Evolutionary conservation across 2,888 invertebrate species (phyloP).

Genomic region (Lasioglossum oenotherae): DNA sequence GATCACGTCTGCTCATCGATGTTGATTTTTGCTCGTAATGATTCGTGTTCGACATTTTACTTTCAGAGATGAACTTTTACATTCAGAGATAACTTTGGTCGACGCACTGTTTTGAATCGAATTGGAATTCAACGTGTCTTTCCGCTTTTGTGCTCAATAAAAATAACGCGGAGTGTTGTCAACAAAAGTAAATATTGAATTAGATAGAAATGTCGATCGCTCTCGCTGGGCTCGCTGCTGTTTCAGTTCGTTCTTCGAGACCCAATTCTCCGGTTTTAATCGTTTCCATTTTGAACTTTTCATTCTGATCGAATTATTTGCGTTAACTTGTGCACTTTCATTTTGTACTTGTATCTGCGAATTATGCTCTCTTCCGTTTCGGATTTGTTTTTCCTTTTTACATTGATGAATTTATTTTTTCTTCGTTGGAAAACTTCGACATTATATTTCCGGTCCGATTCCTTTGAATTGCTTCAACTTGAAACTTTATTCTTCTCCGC

Average conservation of each 20-base stretch:
- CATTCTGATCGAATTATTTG: not conserved
- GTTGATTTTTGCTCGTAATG: not conserved
- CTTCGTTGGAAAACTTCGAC: not conserved
- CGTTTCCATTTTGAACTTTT: not conserved
- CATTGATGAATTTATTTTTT: too few species aligned
- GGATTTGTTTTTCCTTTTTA: not conserved
- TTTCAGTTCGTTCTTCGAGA: not conserved
- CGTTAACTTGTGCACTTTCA: not conserved
- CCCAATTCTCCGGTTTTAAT: not conserved
- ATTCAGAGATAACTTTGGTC: not conserved
- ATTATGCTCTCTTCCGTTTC: not conserved
- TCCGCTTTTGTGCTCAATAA: not conserved
- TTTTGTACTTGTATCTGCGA: not conserved
- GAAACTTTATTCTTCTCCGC: not conserved
- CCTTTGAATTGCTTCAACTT: not conserved
- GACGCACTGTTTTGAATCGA: not conserved
- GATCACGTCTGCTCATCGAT: not conserved
- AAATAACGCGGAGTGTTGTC: not conserved
- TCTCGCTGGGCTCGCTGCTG: not conserved
- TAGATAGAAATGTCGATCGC: not conserved
- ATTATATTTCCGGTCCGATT: not conserved
- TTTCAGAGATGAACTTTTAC: not conserved
- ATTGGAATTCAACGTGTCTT: not conserved
- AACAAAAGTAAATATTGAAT: not conserved
- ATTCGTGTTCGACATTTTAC: not conserved